A percentile compares a stretch with the other conserved stretches of the same genome.
Conservation (phyloP, 2,888 invertebrate genomes). For the Torymus auratus region DNA sequence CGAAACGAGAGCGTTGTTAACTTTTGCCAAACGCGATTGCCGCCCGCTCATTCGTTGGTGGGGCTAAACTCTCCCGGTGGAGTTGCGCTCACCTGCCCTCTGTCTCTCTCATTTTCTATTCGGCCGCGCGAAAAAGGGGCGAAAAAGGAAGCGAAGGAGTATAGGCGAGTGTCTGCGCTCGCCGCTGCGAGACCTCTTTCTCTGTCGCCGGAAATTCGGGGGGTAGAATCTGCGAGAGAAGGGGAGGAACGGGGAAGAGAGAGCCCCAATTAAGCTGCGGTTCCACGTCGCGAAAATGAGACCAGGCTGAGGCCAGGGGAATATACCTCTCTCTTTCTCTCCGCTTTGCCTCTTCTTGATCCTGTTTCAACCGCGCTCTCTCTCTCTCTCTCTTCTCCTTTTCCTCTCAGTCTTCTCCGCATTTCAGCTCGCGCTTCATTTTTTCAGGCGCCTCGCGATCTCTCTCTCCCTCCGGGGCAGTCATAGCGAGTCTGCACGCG, state of each 20-base stretch:
- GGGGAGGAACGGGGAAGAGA: background rate
- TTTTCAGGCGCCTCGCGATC: constrained; percentile 11
- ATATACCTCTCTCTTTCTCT: constrained; percentile 40
- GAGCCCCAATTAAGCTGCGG: constrained; percentile 61
- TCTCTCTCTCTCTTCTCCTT: constrained; percentile 38
- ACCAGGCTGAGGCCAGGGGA: constrained; percentile 32
- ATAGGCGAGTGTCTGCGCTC: too few species aligned
- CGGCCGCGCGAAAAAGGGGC: background rate
- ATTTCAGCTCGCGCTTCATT: constrained; percentile 15
- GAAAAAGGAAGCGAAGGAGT: background rate
- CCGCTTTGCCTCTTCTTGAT: constrained; percentile 30
- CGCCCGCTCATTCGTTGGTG: background rate
- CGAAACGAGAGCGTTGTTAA: constrained; percentile 18
- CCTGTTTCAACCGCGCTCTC: constrained; percentile 20
- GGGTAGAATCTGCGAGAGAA: constrained; percentile 7
- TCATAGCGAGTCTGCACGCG: constrained; percentile 1
- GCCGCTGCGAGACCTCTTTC: too few species aligned
- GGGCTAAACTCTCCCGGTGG: background rate
- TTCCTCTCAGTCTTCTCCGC: constrained; percentile 1
- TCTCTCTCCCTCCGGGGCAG: background rate
- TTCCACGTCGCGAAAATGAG: constrained; percentile 60
- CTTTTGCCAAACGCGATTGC: constrained; percentile 53
- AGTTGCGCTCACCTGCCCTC: background rate
- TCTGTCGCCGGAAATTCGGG: constrained; percentile 21
- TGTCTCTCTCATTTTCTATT: constrained; percentile 33